Conservation (phyloP, 1,140 invertebrate genomes). For the Alviniconcha marisindica region DNA sequence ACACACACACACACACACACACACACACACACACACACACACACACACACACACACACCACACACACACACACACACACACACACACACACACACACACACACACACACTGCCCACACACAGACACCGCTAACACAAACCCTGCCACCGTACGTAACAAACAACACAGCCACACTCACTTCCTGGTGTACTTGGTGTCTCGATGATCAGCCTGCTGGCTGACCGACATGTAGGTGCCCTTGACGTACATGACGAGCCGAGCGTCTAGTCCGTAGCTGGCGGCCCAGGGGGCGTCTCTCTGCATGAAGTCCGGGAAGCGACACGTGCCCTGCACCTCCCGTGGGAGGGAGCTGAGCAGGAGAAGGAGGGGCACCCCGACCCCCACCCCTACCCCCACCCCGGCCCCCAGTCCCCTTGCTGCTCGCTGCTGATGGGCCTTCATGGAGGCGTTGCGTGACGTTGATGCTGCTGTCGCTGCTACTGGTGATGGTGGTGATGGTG, state of each 20-base stretch:
- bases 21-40: slow-evolving; percentile 4
- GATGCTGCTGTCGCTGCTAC: background rate
- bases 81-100: background rate
- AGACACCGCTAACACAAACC: background rate
- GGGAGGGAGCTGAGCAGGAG: background rate
- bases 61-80: background rate
- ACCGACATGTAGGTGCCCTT: slow-evolving; percentile 50
- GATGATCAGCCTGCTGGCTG: slow-evolving; percentile 37
- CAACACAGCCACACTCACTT: slow-evolving; percentile 27
- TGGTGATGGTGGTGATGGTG: background rate
- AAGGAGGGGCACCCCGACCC: background rate
- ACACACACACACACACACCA: background rate
- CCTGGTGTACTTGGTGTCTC: slow-evolving; percentile 39
- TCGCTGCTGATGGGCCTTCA: background rate
- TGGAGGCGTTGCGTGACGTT: background rate
- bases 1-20: slow-evolving; percentile 15
- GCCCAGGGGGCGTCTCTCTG: slow-evolving; percentile 47
- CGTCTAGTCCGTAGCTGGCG: slow-evolving; percentile 29
- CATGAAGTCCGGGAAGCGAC: slow-evolving; percentile 52
- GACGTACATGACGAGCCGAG: slow-evolving; percentile 50
- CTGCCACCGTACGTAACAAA: background rate
- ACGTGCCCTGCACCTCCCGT: slow-evolving; percentile 22
- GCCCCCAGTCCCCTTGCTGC: too few species aligned
- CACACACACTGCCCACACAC: background rate
- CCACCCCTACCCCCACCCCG: background rate